A percentile compares a stretch with the other conserved stretches of the same genome.
These are phyloP conservation scores for Chelonoidis abingdonii DNA, from an alignment of 2,113 vertebrate species.

Conservation along the genomic window DNA sequence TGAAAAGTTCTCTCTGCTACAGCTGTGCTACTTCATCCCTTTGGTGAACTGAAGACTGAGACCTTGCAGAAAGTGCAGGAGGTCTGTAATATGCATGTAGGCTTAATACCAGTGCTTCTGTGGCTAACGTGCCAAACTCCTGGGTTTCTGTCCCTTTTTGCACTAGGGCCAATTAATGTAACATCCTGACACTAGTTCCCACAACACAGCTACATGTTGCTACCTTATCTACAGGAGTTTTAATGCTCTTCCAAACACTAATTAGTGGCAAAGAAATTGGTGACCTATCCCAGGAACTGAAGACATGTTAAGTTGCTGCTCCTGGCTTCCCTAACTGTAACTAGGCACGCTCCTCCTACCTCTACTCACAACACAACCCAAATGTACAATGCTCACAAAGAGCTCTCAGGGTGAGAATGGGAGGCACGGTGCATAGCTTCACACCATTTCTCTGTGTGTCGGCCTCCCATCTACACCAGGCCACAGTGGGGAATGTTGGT, in stretches of 20 bases:
- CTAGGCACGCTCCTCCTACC: background rate
- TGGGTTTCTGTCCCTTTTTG: background rate
- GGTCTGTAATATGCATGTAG: accelerated
- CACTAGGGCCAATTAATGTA: background rate
- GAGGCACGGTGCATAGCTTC: background rate
- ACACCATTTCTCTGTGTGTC: background rate
- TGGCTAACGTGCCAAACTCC: background rate
- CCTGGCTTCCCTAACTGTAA: background rate
- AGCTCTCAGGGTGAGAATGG: background rate
- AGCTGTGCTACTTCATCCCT: no score
- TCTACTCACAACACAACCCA: background rate
- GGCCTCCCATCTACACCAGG: accelerated
- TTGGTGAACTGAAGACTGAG: background rate
- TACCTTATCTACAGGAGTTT: background rate
- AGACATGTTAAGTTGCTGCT: no score
- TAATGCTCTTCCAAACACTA: background rate
- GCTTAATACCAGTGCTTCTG: background rate
- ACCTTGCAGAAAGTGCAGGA: background rate
- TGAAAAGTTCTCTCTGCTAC: no score
- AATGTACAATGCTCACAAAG: background rate
- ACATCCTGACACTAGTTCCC: background rate
- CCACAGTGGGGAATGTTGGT: background rate
- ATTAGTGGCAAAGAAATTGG: background rate
- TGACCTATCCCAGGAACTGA: background rate
- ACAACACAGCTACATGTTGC: accelerated